These are phyloP conservation scores for Microhierax caerulescens DNA, from an alignment of 2,797 vertebrate species.

Conservation along the genomic window DNA sequence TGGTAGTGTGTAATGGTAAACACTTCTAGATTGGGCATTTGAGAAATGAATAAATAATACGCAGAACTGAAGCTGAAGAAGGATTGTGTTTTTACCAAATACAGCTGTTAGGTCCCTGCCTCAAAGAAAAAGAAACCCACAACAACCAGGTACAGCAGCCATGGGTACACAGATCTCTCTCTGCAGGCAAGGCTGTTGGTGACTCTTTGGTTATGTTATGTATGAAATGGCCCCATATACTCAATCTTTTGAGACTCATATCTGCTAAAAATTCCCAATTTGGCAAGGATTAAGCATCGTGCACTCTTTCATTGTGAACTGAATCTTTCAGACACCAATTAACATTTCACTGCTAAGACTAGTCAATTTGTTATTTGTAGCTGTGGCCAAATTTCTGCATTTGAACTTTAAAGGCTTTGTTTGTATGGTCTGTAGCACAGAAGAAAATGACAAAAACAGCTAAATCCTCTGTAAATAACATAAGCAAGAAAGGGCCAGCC, in stretches of 20 bases:
- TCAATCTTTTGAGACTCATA: neutral
- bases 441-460: conserved; percentile 53
- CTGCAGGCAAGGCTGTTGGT: neutral
- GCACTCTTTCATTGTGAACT: conserved; percentile 12
- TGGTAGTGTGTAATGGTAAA: neutral
- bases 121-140: neutral
- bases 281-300: conserved; percentile 20
- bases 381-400: conserved; percentile 57
- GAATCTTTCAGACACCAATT: conserved; percentile 59
- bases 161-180: neutral
- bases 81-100: neutral
- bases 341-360: conserved; percentile 45
- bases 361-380: conserved; percentile 59
- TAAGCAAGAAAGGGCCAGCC: neutral
- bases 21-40: neutral
- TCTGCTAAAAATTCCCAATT: conserved; percentile 1
- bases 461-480: conserved; percentile 60
- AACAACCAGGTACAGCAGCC: neutral
- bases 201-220: neutral
- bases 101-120: neutral
- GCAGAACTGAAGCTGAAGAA: neutral
- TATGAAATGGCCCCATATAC: neutral
- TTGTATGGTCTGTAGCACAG: conserved; percentile 58
- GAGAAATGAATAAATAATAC: neutral
- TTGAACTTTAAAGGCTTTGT: conserved; percentile 74